Base-by-base conservation (phyloP, 2,797 vertebrate species). In the Oreortyx pictus region DNA sequence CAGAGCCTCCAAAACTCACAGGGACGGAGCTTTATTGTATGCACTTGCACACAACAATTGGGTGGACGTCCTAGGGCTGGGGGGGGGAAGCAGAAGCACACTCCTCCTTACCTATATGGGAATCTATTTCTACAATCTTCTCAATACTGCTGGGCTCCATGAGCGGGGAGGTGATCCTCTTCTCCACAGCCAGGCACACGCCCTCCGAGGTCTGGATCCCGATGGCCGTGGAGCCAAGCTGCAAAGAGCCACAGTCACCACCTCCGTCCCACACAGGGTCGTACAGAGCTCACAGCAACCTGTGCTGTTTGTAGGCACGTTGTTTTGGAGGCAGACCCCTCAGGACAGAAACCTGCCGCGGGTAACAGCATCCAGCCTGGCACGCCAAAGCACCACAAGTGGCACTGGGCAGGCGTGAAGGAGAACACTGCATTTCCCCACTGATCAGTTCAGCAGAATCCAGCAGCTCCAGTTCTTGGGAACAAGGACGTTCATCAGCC, bases 61-160 rank as follows among this genome's bases (percentile, higher is more conserved):
- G 7, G 46, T 9, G 56, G 60, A 14, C 7, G 8, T 6, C 37
- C 37, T 12, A 8, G 13, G 54, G 37, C 37, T 37, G 44, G 25
- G 5, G 31, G 11, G 59, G 41, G n/a, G 4, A 8, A 16, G 29
- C 46, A 75, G 24, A 3, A 84, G 39, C 9, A 16, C 43, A 3
- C 6, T 60, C 27, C 54, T 50, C 44, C 95, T 97, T 94, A 99
- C 99, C 99, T 56, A 99, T 99, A 96, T 99, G 99, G 89, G 97
- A 98, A 96, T 99, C 99, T 2, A 99, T 99, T 97, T 99, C 99
- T 62, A 99, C 99, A 2, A 99, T 99, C 97, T 99, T 99, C 97
- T 99, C 99, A 25, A 99, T 99, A 98, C 99, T 99, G 98, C 98
- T 99, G 90, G 99, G 99, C 91, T 99, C 99, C 99, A 99, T 99